Conservation (phyloP, 2,797 vertebrate species). For the Anguilla megastoma region DNA sequence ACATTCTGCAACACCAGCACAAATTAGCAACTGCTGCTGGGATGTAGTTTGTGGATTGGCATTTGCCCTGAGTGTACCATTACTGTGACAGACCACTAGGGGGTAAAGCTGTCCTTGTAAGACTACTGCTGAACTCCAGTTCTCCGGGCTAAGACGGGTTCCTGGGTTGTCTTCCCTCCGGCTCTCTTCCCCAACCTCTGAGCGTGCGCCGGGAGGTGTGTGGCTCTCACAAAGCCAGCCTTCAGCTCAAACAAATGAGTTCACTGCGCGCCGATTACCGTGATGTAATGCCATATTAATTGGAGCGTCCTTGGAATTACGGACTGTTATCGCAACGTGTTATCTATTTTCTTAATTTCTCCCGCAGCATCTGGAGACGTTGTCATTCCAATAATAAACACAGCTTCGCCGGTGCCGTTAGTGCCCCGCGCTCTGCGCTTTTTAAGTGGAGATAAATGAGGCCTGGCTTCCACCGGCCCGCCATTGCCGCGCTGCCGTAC, state of each 20-base stretch:
- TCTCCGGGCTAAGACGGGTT: background rate
- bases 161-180: background rate
- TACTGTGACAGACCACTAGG: slow-evolving; percentile 68
- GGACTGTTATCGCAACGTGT: slow-evolving; percentile 66
- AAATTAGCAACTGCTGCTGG: background rate
- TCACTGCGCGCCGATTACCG: slow-evolving; percentile 66
- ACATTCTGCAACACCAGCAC: background rate
- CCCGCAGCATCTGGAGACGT: slow-evolving; percentile 70
- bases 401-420: slow-evolving; percentile 73
- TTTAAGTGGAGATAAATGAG: slow-evolving; percentile 79
- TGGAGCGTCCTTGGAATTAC: slow-evolving; percentile 65
- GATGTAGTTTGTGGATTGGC: background rate
- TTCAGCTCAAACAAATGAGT: slow-evolving; percentile 61
- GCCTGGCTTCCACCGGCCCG: slow-evolving; percentile 59
- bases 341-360: slow-evolving; percentile 69
- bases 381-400: slow-evolving; percentile 77
- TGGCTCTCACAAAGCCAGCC: slow-evolving; percentile 23
- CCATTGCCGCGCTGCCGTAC: slow-evolving; percentile 55
- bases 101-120: slow-evolving; percentile 67
- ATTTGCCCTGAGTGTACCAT: slow-evolving; percentile 29
- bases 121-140: slow-evolving; percentile 59
- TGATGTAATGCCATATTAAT: slow-evolving; percentile 70
- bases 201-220: background rate
- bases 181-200: background rate
- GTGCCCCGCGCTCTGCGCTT: slow-evolving; percentile 64